Percentiles rank a stretch among this genome's conserved stretches.
Conservation (phyloP, 2,888 invertebrate genomes). For the Chironomus tentans region DNA sequence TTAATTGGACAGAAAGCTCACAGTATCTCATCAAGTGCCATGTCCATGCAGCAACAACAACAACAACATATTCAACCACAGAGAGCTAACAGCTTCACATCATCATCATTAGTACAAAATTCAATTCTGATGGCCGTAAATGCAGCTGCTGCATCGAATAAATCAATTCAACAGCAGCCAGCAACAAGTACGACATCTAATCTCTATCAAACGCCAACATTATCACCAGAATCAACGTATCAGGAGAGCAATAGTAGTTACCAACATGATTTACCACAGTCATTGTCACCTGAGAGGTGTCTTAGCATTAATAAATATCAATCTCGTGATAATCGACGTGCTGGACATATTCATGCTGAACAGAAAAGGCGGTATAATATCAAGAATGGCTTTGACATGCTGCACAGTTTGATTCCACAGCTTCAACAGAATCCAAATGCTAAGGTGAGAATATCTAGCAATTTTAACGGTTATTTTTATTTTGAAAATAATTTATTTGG, state of each 20-base stretch:
- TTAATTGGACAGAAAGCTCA: conserved; percentile 29
- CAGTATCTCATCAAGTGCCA: conserved; percentile 36
- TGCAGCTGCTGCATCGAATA: conserved; percentile 28
- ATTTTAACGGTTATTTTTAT: not conserved
- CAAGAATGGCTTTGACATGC: conserved; percentile 90
- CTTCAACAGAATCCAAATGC: conserved; percentile 81
- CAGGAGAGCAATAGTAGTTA: conserved; percentile 29
- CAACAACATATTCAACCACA: conserved; percentile 4
- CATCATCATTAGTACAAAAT: conserved; percentile 29
- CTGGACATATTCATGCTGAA: conserved; percentile 89
- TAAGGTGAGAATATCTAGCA: conserved; percentile 50
- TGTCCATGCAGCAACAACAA: conserved; percentile 28
- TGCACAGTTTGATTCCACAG: conserved; percentile 87
- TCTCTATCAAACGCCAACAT: conserved; percentile 28
- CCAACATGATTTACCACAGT: conserved; percentile 42
- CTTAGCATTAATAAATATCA: conserved; percentile 41
- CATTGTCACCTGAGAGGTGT: conserved; percentile 48
- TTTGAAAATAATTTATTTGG: no score
- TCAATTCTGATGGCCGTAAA: conserved; percentile 25
- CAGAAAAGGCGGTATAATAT: conserved; percentile 93
- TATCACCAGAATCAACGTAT: conserved; percentile 39
- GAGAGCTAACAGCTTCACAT: conserved; percentile 26
- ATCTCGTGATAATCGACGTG: conserved; percentile 58
- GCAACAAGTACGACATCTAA: conserved; percentile 28
- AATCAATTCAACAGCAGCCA: conserved; percentile 32